Evolutionary conservation across 2,797 vertebrate species (phyloP).

Genomic region (Rhincodon typus): DNA sequence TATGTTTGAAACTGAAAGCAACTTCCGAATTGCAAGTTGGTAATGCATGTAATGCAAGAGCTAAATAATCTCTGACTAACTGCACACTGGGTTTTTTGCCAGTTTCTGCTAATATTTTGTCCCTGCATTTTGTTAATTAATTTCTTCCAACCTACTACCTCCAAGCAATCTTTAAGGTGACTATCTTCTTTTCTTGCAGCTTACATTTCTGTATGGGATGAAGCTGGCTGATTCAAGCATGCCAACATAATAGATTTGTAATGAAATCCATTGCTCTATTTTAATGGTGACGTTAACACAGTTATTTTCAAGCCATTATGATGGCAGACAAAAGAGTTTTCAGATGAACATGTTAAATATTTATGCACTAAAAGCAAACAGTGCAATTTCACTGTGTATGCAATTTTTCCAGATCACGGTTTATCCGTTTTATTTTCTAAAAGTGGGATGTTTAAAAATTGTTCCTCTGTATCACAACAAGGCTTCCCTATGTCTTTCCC

Average conservation of each 20-base stretch:
- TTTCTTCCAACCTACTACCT: neutral
- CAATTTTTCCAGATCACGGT: neutral
- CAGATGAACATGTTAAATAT: neutral
- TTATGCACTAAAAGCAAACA: neutral
- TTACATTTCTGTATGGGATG: neutral
- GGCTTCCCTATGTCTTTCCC: neutral
- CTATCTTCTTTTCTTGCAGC: neutral
- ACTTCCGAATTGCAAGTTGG: neutral
- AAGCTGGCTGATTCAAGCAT: neutral
- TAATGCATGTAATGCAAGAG: neutral
- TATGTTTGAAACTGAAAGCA: neutral
- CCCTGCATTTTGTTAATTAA: neutral
- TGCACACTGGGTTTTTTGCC: neutral
- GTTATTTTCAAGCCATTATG: slow-evolving; percentile 21
- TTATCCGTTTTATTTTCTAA: neutral
- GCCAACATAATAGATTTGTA: neutral
- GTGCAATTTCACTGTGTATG: neutral
- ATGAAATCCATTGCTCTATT: neutral
- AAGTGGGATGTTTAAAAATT: neutral
- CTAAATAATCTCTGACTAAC: neutral
- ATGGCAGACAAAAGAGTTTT: slow-evolving; percentile 8
- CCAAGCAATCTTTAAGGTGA: neutral
- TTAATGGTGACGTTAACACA: neutral
- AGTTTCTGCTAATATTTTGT: neutral
- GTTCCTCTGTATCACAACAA: neutral